phyloP scores from a whole-genome alignment of 2,888 invertebrate species.

The Helleia helle region DNA sequence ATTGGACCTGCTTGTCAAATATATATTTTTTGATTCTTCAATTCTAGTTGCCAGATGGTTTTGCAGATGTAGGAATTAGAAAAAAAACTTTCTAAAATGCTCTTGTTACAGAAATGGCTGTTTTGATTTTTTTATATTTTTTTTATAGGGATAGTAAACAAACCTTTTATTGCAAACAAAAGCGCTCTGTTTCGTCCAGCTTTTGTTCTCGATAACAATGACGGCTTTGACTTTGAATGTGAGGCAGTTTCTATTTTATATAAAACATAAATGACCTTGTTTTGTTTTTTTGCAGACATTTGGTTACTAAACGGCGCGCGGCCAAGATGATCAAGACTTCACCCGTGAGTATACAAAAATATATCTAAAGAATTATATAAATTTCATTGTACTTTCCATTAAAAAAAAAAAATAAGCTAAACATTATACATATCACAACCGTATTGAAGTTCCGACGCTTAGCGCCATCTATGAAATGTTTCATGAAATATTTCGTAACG shows the following conservation, averaged over 20 bases:
- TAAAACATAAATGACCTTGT: conserved; percentile 14
- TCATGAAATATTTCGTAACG: conserved; percentile 17
- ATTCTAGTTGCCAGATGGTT: too few species aligned
- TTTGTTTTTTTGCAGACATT: conserved; percentile 23
- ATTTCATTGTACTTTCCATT: conserved; percentile 1
- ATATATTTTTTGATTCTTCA: too few species aligned
- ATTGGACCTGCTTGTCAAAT: too few species aligned
- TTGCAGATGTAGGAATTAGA: too few species aligned
- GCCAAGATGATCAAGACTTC: conserved; percentile 47
- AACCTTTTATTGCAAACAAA: conserved; percentile 21
- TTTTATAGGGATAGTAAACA: conserved; percentile 18
- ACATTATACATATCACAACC: conserved; percentile 37
- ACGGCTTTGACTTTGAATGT: conserved; percentile 17
- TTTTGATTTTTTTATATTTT: conserved; percentile 12
- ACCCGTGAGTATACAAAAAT: conserved; percentile 51
- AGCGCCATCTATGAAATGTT: conserved; percentile 45
- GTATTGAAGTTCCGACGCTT: conserved; percentile 15
- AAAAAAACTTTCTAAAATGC: too few species aligned
- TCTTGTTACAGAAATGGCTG: too few species aligned
- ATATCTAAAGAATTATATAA: conserved; percentile 8
- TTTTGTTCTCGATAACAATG: conserved; percentile 22
- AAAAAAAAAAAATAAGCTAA: conserved; percentile 5
- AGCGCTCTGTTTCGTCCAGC: conserved; percentile 18
- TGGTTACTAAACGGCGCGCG: conserved; percentile 24
- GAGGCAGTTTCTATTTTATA: conserved; percentile 1